These are phyloP conservation scores for Azorinus chamasolen DNA, from an alignment of 2,888 invertebrate genomes.

Conservation along the genomic window DNA sequence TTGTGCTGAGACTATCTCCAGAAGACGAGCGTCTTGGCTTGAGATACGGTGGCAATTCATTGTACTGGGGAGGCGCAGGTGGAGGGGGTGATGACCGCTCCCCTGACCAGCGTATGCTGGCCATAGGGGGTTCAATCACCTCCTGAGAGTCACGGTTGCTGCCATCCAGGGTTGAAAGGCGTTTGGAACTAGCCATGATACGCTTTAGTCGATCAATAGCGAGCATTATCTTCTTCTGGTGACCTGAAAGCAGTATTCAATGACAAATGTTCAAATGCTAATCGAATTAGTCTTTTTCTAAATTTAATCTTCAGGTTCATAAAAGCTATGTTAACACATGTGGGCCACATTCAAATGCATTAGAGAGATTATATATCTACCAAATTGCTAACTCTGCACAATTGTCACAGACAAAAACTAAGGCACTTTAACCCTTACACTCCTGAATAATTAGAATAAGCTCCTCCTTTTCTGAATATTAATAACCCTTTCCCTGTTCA, in stretches of 20 bases:
- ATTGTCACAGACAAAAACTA: too few species aligned
- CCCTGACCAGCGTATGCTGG: conserved; percentile 76
- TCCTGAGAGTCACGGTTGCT: conserved; percentile 72
- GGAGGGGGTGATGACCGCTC: conserved; percentile 72
- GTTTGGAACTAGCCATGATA: conserved; percentile 86
- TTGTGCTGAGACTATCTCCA: conserved; percentile 79
- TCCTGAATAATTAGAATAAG: too few species aligned
- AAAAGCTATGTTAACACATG: too few species aligned
- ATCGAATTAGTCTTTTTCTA: not conserved
- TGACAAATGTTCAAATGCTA: not conserved
- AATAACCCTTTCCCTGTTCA: too few species aligned
- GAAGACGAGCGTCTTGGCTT: conserved; percentile 77
- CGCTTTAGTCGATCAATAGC: conserved; percentile 99
- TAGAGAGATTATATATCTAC: too few species aligned
- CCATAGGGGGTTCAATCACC: conserved; percentile 76
- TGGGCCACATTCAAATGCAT: too few species aligned
- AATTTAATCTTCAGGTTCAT: too few species aligned
- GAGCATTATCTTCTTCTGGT: conserved; percentile 98
- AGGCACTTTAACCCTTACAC: too few species aligned
- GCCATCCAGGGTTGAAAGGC: conserved; percentile 79
- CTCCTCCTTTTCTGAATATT: too few species aligned
- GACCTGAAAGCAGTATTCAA: conserved; percentile 90
- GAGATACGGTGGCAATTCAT: conserved; percentile 65
- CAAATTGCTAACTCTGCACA: too few species aligned
- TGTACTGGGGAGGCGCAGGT: conserved; percentile 65